Evolutionary conservation across 1,140 invertebrate species (phyloP), one percentile per base, ranked within the genome.

Genomic region (Macrobrachium rosenbergii): DNA sequence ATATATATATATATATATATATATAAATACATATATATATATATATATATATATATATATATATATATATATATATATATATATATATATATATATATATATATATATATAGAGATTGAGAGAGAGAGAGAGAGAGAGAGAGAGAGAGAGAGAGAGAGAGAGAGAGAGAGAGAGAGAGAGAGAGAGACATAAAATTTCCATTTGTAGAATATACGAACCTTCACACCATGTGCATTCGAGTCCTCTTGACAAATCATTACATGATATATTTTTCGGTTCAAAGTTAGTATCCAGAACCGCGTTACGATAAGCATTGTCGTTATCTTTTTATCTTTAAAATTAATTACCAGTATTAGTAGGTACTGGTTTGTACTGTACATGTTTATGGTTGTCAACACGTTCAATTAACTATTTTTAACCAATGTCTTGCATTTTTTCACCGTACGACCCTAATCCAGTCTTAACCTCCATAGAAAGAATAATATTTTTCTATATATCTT

Each of bases 1-100:
- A 75, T 75, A 75, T 75, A 75, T 75, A 75, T 75, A 75, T 75
- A 75, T 75, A 75, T 37, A 75, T 75, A 75, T 75, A 75, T 75
- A 75, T 75, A 75, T 75, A 75, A 1, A 75, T 75, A 75, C 12
- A 75, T 75, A 75, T 75, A 58, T 75, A 75, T 75, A 75, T 75
- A 75, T 43, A 75, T 75, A 75, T 75, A 43, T 58, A 75, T 43
- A 75, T 75, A 75, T 75, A 75, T 37, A 75, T 0, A 37, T 37
- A 75, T 2, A 75, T 37, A 75, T 37, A 75, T 37, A 75, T 37
- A 75, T 37, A 75, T 37, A 75, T 37, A 75, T 37, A 75, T 37
- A 75, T 37, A 75, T 75, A 75, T 75, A 75, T 75, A 75, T 75
- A 75, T 75, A 75, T 75, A 75, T 75, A 75, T 75, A 75, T 75